Evolutionary conservation across 2,113 vertebrate genomes (phyloP), one percentile per base, ranked within the genome.

Genomic region (Zonotrichia leucophrys): DNA sequence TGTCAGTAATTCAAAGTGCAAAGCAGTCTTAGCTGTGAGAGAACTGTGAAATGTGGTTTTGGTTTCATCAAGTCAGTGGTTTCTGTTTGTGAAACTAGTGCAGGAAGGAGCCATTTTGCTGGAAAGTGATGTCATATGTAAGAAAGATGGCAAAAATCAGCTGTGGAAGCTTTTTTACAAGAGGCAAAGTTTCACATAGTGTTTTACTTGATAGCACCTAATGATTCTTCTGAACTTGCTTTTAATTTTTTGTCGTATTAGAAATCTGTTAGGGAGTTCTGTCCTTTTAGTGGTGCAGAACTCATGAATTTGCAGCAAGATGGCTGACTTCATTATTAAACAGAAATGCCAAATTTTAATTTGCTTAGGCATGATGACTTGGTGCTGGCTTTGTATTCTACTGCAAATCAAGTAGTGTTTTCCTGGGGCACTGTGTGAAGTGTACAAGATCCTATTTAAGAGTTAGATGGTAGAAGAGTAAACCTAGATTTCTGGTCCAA

Each of bases 61-160:
- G 58, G 55, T 72, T 92, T 94, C 50, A 39, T 67, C 24, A 78
- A 92, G 46, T 81, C 41, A 30, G 46, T 96, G 50, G 89, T 89
- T 96, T 87, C 87, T 87, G 47, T 87, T 95, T 94, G 77, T 93
- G 68, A 77, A 67, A 24, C 63, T 60, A 27, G 27, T 79, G 85
- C n/a, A 62, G 59, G 39, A 53, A 17, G 80, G 60, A 81, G 72
- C 80, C 78, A 77, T 89, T 84, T 92, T 92, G 75, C 59, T 92
- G 88, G 28, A 20, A 90, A 84, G n/a, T 37, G 59, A 63, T 75
- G 76, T 83, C 31, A 63, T 31, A 41, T 92, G 35, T 74, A 70
- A 72, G 42, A 95, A 63, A n/a, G 24, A 77, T 10, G n/a, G 25
- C 7, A 83, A 77, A 94, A 85, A 47, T 44, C 42, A 60, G 33